phyloP scores from a whole-genome alignment of 2,888 invertebrate genomes.

The Andricus quercusramuli region DNA sequence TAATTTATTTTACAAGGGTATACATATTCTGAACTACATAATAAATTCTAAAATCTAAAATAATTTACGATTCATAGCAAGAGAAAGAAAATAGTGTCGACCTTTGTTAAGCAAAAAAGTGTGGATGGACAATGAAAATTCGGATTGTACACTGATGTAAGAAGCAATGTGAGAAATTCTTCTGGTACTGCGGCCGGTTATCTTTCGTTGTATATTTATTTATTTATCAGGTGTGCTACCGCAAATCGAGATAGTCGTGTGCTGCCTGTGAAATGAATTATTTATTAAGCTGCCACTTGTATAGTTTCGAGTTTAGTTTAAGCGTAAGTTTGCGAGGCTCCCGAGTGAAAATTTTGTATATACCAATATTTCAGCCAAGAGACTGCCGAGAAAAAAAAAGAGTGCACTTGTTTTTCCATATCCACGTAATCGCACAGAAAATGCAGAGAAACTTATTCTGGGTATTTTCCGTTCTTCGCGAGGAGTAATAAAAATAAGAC shows the following conservation, averaged over 20 bases:
- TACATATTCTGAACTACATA: not conserved
- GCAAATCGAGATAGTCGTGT: constrained; percentile 41
- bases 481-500: constrained; percentile 17
- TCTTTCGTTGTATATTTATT: constrained; percentile 39
- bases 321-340: constrained; percentile 33
- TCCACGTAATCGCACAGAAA: constrained; percentile 18
- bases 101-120: constrained; percentile 19
- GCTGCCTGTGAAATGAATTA: constrained; percentile 52
- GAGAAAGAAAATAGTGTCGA: not conserved
- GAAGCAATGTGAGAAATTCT: not conserved
- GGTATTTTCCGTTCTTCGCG: constrained; percentile 16
- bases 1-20: not conserved
- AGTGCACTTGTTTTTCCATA: constrained; percentile 38
- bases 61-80: not conserved
- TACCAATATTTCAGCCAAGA: constrained; percentile 22
- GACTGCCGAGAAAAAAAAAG: not conserved
- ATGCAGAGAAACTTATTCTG: constrained; percentile 4
- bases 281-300: constrained; percentile 52
- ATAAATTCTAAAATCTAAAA: not conserved
- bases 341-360: constrained; percentile 26
- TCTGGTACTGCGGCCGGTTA: constrained; percentile 35
- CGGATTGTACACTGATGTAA: not conserved
- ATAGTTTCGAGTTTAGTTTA: constrained; percentile 47
- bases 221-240: constrained; percentile 41
- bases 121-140: constrained; percentile 24